Conservation (phyloP, 2,888 invertebrate species). For the Napeogenes sylphis region DNA sequence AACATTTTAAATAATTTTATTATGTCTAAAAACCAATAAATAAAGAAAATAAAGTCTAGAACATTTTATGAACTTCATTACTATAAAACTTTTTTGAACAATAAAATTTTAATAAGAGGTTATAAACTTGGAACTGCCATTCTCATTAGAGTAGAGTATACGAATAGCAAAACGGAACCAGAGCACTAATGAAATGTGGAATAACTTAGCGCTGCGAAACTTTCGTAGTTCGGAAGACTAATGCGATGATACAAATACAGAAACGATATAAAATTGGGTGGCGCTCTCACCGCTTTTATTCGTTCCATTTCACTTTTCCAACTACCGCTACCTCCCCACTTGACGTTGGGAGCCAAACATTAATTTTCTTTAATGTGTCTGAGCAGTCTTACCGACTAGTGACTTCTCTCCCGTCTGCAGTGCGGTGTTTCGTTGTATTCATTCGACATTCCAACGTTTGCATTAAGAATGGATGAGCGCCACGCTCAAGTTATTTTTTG, state of each 20-base stretch:
- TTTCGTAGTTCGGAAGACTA: slow-evolving; percentile 52
- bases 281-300: slow-evolving; percentile 57
- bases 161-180: slow-evolving; percentile 35
- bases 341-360: slow-evolving; percentile 74
- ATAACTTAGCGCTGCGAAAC: slow-evolving; percentile 51
- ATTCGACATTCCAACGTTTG: slow-evolving; percentile 64
- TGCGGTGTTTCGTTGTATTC: slow-evolving; percentile 75
- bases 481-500: slow-evolving; percentile 59
- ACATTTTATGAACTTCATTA: no score
- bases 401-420: slow-evolving; percentile 62
- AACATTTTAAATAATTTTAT: no score
- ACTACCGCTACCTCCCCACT: slow-evolving; percentile 65
- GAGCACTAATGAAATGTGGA: slow-evolving; percentile 56
- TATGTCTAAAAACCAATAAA: slow-evolving; percentile 8
- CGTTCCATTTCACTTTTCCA: slow-evolving; percentile 73
- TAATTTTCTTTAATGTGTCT: slow-evolving; percentile 78
- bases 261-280: slow-evolving; percentile 65
- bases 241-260: slow-evolving; percentile 58
- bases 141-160: no score
- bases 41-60: no score
- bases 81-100: no score
- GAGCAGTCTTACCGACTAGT: slow-evolving; percentile 66
- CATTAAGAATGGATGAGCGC: slow-evolving; percentile 71
- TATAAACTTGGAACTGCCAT: no score
- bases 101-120: no score